phyloP scores from a whole-genome alignment of 92 coral and sea anemone species.

The Siderastrea siderea region DNA sequence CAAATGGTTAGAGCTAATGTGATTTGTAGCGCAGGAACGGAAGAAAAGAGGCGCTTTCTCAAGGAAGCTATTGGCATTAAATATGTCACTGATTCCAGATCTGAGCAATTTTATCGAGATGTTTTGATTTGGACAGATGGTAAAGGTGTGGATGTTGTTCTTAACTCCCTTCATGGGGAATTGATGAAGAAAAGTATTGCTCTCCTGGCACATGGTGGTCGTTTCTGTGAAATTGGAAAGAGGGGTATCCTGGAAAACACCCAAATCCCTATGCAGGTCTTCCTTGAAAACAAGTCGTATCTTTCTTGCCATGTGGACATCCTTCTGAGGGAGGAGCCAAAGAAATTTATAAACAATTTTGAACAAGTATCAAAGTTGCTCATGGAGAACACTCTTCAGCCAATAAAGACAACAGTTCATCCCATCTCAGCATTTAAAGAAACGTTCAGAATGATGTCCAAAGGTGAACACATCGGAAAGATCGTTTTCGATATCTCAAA shows the following conservation, averaged over 20 bases:
- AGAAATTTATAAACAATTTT: background rate
- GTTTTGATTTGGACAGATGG: background rate
- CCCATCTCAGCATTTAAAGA: background rate
- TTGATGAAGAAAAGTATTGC: background rate
- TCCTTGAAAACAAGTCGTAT: background rate
- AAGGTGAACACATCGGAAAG: no score
- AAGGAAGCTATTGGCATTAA: background rate
- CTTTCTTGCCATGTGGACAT: no score
- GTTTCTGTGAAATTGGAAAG: no score
- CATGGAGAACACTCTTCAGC: no score
- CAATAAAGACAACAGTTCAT: background rate
- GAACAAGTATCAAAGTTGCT: background rate
- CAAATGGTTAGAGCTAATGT: background rate
- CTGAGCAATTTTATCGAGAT: background rate
- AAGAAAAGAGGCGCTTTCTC: background rate
- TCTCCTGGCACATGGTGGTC: background rate
- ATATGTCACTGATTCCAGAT: background rate
- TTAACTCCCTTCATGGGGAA: background rate
- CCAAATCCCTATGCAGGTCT: background rate
- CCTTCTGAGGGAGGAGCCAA: background rate
- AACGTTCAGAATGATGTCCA: background rate
- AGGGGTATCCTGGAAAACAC: background rate
- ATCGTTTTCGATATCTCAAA: background rate
- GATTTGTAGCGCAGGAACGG: constrained; percentile 11
- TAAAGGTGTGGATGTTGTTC: background rate